Conservation (phyloP, 2,797 vertebrate species). For the Rhabdophis nuchalis region DNA sequence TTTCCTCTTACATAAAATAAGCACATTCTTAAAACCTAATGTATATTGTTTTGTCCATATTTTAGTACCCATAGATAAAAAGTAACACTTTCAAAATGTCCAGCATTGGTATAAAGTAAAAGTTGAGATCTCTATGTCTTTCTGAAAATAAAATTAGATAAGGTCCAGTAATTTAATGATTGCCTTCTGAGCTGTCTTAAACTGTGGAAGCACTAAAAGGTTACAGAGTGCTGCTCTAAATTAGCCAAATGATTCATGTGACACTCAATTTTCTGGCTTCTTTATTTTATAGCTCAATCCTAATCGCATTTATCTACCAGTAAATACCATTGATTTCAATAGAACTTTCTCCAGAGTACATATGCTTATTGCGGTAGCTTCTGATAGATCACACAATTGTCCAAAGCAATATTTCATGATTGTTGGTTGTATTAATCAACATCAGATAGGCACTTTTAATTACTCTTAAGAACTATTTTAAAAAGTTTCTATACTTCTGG, state of each 20-base stretch:
- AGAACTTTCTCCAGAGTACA: background rate
- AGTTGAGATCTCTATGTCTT: background rate
- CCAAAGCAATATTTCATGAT: background rate
- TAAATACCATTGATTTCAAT: constrained; percentile 11
- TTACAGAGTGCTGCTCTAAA: background rate
- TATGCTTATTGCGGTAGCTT: background rate
- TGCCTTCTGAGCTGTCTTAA: background rate
- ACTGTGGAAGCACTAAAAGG: background rate
- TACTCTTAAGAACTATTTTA: background rate
- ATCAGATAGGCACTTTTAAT: background rate
- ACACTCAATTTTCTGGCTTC: background rate
- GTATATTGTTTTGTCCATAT: background rate
- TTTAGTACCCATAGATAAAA: background rate
- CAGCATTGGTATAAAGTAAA: background rate
- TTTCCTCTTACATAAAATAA: background rate
- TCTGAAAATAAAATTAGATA: background rate
- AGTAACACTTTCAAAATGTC: background rate
- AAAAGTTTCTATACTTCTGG: background rate
- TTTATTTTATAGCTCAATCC: constrained; percentile 6
- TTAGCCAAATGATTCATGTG: background rate
- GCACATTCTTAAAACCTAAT: background rate
- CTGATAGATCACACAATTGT: background rate
- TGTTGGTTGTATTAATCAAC: background rate
- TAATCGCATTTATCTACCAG: constrained; percentile 9
- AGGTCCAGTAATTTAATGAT: background rate